Base-by-base conservation (phyloP, 2,797 vertebrate genomes). In the Dicrostonyx torquatus region DNA sequence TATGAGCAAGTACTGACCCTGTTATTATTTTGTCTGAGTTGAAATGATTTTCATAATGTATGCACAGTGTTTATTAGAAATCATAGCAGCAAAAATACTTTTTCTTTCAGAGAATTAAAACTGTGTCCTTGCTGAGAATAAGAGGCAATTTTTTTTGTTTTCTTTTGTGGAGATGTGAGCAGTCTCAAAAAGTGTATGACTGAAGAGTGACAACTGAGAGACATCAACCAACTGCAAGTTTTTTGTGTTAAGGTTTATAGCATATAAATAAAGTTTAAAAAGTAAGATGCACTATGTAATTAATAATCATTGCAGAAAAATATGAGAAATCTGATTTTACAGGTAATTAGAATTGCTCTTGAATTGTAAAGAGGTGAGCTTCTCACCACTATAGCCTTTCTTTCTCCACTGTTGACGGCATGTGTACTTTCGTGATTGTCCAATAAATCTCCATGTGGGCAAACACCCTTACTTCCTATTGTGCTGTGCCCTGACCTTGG, bases 51-150 rank as follows among this genome's bases (percentile, higher is more conserved):
- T 72, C 18, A 20, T 85, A 72, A 75, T 10, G 8, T n/a, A 79
- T 20, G 29, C 4, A 93, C 37, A 66, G 48, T 70, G 70, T 87
- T 53, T 89, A 91, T 53, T 90, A 86, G 37, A 2, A 14, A 87
- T 40, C 70, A 91, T 93, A 84, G 5, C 43, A 60, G 11, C 45
- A 91, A 87, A 92, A 92, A n/a, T 55, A 64, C 26, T 86, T 94
- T 75, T 8, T 26, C 18, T 78, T 91, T 60, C 26, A 60, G 82
- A 58, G 17, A 70, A 84, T 86, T 79, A 55, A 75, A 64, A 34
- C 29, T 79, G 1, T 91, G 29, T 84, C 82, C 31, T 89, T 87
- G 5, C 66, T 84, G 64, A 91, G 22, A 83, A 60, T 26, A 86
- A 82, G 3, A 1, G 20, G 0, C 3, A 92, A 53, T 50, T 53